Evolutionary conservation across 2,113 vertebrate genomes (phyloP), one percentile per base, ranked within the genome.

Genomic region (Pseudorectes ferrugineus): DNA sequence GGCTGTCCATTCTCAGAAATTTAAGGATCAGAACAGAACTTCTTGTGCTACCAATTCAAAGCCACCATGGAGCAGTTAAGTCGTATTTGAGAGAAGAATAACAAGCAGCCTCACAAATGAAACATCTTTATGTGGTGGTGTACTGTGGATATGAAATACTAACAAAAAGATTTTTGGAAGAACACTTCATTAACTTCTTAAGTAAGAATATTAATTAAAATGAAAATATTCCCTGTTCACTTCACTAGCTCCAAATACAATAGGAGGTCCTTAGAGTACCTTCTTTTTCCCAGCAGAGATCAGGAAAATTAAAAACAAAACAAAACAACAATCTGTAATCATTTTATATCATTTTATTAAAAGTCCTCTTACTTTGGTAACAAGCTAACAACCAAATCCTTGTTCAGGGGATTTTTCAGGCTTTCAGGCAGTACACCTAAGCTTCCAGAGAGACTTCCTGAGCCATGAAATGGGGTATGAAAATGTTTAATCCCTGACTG

Each of bases 391-490:
- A 88, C 25, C 33, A 93, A 75, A 92, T 65, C 2, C 23, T 62
- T 66, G 31, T 57, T 91, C 17, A 59, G 58, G 21, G 45, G 58
- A 88, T 65, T 93, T 83, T 85, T 90, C 67, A 81, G 62, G 35
- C 75, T 85, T 93, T 80, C 77, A 66, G 45, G 40, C 67, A 89
- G 54, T 29, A 71, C 6, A 57, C 42, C 73, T 84, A 81, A 84
- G 72, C 61, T 92, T 89, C 73, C 2, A 3, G 90, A 88, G 45
- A 91, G 57, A 87, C 28, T 89, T 74, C 67, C 9, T 95, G 91
- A 93, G 79, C 76, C 94, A 93, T 94, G 92, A 96, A 96, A 96
- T 81, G 57, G 65, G 45, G 77, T 78, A 87, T 87, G 84, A 94
- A 94, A 94, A 90, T 57, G 42, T 73, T 93, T 95, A 95, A 96